Evolutionary conservation across 2,113 vertebrate genomes (phyloP).

Genomic region (Colinus virginianus): DNA sequence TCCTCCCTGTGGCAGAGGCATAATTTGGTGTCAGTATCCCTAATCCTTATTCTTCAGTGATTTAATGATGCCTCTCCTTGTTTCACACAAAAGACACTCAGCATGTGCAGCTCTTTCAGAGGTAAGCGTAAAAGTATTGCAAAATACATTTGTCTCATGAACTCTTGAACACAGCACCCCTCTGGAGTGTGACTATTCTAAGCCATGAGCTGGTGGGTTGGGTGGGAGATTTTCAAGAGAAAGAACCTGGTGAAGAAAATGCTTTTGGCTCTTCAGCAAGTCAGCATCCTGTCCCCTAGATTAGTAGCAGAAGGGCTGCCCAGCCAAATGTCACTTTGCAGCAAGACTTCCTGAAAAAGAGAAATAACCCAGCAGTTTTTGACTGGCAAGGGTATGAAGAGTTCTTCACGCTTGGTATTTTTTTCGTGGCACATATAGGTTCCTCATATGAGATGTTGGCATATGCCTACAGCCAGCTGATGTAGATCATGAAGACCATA

Average conservation of each 20-base stretch:
- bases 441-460: neutral
- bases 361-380: neutral
- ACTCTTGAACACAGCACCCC: no score
- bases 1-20: neutral
- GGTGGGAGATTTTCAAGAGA: neutral
- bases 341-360: neutral
- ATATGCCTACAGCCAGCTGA: neutral
- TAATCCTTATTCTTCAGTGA: neutral
- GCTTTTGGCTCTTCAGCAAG: neutral
- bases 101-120: neutral
- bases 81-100: neutral
- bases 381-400: neutral
- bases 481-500: neutral
- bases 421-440: neutral
- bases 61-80: neutral
- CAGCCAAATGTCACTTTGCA: neutral
- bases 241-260: neutral
- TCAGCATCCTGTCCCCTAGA: neutral
- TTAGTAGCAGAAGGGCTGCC: neutral
- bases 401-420: neutral
- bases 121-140: neutral
- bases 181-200: neutral
- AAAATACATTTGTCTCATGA: neutral
- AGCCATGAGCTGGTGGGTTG: neutral
- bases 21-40: neutral